Conservation (phyloP, 53 echinoderm and acorn worm species). For the Holothuria leucospilota region DNA sequence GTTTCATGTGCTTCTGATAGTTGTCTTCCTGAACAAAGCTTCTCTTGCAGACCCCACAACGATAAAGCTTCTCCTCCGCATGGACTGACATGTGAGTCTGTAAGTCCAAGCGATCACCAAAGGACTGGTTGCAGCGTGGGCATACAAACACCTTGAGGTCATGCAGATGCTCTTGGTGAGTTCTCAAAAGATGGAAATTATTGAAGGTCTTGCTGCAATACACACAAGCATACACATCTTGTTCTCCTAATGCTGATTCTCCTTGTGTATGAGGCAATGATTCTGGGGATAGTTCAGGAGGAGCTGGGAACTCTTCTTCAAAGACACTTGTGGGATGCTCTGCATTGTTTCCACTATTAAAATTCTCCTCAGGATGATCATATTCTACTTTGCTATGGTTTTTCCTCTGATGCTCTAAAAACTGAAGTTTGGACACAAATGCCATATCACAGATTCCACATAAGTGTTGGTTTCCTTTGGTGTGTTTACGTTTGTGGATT, state of each 20-base stretch:
- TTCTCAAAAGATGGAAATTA: constrained; percentile 22
- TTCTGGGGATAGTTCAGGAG: neutral
- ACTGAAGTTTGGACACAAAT: constrained; percentile 20
- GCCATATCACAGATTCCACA: constrained; percentile 31
- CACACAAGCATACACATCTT: constrained; percentile 34
- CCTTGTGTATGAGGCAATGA: neutral
- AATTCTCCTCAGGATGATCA: neutral
- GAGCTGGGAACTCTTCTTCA: neutral
- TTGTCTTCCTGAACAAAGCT: constrained; percentile 46
- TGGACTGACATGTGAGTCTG: constrained; percentile 38
- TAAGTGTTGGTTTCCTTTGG: constrained; percentile 46
- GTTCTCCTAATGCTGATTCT: neutral
- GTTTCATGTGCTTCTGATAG: constrained; percentile 33
- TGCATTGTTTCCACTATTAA: neutral
- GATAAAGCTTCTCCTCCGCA: constrained; percentile 36
- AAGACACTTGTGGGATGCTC: neutral
- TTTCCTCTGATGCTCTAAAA: constrained; percentile 44
- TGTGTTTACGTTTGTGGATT: constrained; percentile 39
- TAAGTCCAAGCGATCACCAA: constrained; percentile 19
- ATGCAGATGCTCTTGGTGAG: constrained; percentile 33
- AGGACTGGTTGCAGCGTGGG: constrained; percentile 40
- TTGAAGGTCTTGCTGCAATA: constrained; percentile 41
- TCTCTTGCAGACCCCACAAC: constrained; percentile 28
- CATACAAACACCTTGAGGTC: constrained; percentile 34
- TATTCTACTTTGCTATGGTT: neutral